Conservation (phyloP, 2,888 invertebrate genomes). For the Glaucopsyche alexis region DNA sequence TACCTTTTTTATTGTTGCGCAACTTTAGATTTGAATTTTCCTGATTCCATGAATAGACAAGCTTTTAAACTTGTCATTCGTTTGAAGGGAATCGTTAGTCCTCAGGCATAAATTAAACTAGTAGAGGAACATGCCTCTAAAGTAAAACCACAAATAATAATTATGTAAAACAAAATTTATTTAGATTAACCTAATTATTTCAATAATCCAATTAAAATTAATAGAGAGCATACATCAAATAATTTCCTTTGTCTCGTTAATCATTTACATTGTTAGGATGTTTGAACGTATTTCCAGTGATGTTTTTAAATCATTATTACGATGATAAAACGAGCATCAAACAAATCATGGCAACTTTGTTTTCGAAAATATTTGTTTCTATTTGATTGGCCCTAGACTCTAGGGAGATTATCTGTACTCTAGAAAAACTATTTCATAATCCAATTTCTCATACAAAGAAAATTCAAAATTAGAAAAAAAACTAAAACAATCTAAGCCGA, state of each 20-base stretch:
- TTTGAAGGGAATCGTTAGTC: no score
- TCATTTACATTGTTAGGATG: not conserved
- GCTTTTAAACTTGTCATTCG: no score
- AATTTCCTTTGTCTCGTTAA: not conserved
- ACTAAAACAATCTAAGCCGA: constrained; percentile 17
- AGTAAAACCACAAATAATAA: no score
- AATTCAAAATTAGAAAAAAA: constrained; percentile 7
- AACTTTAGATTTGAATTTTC: no score
- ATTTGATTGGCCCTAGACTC: no score
- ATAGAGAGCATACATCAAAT: not conserved
- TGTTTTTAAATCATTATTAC: not conserved
- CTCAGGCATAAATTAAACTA: no score
- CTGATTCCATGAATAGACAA: no score
- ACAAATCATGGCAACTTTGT: no score
- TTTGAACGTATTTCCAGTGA: not conserved
- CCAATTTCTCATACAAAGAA: not conserved
- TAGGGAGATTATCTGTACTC: no score
- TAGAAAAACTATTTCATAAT: not conserved
- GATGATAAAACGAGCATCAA: no score
- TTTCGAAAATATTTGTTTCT: no score
- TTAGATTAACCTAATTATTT: not conserved
- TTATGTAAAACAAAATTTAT: not conserved
- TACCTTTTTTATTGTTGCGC: not conserved
- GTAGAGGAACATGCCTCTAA: no score
- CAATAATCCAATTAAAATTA: not conserved